Evolutionary conservation across 1,140 invertebrate genomes (phyloP).

Genomic region (Hermetia illucens): DNA sequence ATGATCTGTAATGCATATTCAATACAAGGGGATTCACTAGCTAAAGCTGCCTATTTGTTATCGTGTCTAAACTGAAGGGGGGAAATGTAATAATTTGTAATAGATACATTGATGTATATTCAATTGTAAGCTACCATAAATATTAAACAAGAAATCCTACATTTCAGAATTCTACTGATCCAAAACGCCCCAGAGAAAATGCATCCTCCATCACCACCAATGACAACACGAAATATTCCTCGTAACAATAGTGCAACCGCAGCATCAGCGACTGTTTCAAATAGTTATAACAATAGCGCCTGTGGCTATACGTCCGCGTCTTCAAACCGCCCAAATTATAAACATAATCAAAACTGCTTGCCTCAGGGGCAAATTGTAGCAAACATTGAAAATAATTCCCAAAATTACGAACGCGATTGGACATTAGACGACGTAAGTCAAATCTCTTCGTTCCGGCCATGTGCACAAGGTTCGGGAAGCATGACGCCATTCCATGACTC

Average conservation of each 20-base stretch:
- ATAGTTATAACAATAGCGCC: constrained; percentile 8
- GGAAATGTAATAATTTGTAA: no score
- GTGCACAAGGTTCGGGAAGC: constrained; percentile 28
- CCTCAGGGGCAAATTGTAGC: constrained; percentile 35
- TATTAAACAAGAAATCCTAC: constrained; percentile 6
- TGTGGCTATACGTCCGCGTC: not conserved
- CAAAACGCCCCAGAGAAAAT: constrained; percentile 76
- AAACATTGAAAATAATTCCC: constrained; percentile 42
- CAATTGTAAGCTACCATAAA: constrained; percentile 1
- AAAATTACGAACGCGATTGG: constrained; percentile 29
- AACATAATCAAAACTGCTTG: constrained; percentile 7
- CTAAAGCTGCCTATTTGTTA: no score
- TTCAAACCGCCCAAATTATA: constrained; percentile 6
- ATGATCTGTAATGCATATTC: no score
- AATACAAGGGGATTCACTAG: no score
- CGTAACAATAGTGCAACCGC: constrained; percentile 10
- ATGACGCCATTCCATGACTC: constrained; percentile 31
- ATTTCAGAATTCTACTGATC: constrained; percentile 67
- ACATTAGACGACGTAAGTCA: constrained; percentile 28
- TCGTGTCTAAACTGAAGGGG: no score
- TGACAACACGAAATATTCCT: constrained; percentile 11
- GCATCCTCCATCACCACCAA: constrained; percentile 37
- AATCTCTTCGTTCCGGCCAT: constrained; percentile 29
- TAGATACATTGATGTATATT: no score
- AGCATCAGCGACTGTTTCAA: constrained; percentile 6